Evolutionary conservation across 1,140 invertebrate genomes (phyloP), one percentile per base, ranked within the genome.

Genomic region (Cecropterus lyciades): DNA sequence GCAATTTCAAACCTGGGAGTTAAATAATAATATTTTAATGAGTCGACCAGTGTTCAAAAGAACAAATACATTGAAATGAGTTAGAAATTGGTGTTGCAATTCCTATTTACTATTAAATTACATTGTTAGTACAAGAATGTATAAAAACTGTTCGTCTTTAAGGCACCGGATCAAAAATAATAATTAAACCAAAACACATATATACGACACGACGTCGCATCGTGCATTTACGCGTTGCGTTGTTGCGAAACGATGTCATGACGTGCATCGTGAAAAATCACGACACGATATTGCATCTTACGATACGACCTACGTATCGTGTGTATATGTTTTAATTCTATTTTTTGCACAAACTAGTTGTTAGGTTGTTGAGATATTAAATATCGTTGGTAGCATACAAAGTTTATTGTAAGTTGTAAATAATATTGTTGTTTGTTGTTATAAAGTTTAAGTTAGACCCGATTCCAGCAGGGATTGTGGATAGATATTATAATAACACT

Each of bases 401-500:
- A 82, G 69, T 85, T 74, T 83, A 79, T 77, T 45, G 51, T 87
- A 87, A 82, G 83, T 83, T 90, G 87, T 90, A 90, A 84, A 90
- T 90, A 88, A 81, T 75, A 66, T 78, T 74, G 83, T 84, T 85
- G 76, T 75, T 73, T 80, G 70, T 86, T 86, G 75, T 87, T 67
- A 66, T 70, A 57, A 67, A 72, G 72, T 75, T 72, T 75, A 67
- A 70, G 13, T 10, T 30, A 14, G 40, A 45, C 13, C n/a, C n/a
- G 8, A 16, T n/a, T 5, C 45, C 57, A 42, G 8, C 45, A 3
- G 27, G 43, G 57, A 15, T 65, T 75, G 75, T 73, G 69, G 27
- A 67, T 73, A 75, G 79, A 57, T 67, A 45, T 73, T 55, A 56
- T 52, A n/a, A n/a, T 57, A 46, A 60, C 70, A 78, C 72, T 66